Base-by-base conservation (phyloP, 2,113 vertebrate genomes). In the Phalacrocorax aristotelis region DNA sequence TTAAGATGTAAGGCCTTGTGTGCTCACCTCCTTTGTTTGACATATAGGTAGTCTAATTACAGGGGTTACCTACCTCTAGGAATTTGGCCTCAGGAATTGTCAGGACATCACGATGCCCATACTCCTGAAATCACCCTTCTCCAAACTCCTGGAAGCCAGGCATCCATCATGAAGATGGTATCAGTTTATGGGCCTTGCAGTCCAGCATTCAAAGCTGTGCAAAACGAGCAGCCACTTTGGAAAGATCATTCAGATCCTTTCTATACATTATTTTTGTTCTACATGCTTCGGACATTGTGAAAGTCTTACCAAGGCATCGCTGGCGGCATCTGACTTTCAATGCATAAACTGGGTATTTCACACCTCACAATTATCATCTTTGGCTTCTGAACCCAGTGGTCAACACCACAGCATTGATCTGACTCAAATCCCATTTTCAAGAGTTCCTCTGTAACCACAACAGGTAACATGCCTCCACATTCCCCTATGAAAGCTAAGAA, bases 21-120 rank as follows among this genome's bases (percentile, higher is more conserved):
- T 29, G 21, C 49, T 94, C 42, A 64, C 46, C 70, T 82, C 18
- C 68, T 81, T 29, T 74, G 44, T 48, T 61, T 36, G 71, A 69
- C 15, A 52, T 1, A 11, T 0, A 69, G 0, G 1, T 34, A 65
- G 16, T 20, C 75, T 69, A 60, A 2, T 48, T 69, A 70, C 18
- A 91, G 14, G 9, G 7, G 64, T 6, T 52, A 75, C 32, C 9
- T 32, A 16, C 23, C 44, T 79, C 71, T 66, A 5, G 30, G 34
- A 80, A 48, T 61, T 13, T 8, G 19, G 32, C 58, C 54, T 66
- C n/a, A 40, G 25, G 14, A 74, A 88, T 12, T 92, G 13, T 21
- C 15, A 32, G 34, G 40, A 57, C 42, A 10, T 10, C 34, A 81
- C 15, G 51, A 92, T 15, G 40, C 23, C 44, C 49, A 83, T 6